Evolutionary conservation across 2,888 invertebrate genomes (phyloP).

Genomic region (Tupiocoris notatus): DNA sequence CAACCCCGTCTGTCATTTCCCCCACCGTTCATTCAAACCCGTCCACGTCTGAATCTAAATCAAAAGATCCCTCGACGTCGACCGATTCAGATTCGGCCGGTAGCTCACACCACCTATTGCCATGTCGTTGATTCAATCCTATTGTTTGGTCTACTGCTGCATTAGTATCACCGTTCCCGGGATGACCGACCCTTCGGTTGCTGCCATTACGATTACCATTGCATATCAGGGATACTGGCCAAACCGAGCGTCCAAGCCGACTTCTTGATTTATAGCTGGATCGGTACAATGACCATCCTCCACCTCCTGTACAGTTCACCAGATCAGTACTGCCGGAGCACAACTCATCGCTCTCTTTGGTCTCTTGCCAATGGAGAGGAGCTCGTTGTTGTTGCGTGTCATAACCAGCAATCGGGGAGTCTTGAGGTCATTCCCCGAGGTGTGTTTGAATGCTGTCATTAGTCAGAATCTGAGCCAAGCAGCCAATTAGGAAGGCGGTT

Average conservation of each 20-base stretch:
- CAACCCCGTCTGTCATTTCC: too few relatives aligned
- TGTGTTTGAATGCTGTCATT: too few relatives aligned
- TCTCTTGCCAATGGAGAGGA: background rate
- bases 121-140: background rate
- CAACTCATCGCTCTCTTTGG: background rate
- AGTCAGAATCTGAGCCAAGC: too few relatives aligned
- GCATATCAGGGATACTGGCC: conserved; percentile 13
- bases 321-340: background rate
- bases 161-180: background rate
- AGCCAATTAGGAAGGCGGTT: too few relatives aligned
- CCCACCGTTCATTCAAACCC: too few relatives aligned
- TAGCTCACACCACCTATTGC: background rate
- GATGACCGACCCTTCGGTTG: background rate
- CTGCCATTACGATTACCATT: conserved; percentile 34
- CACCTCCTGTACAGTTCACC: background rate
- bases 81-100: background rate
- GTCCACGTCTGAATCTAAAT: background rate
- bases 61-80: background rate
- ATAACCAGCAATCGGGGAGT: background rate
- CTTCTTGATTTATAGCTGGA: background rate
- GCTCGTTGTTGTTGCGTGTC: background rate
- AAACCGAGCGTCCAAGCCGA: background rate
- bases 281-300: background rate
- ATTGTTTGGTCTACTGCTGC: background rate
- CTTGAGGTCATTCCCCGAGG: too few relatives aligned